Evolutionary conservation across 2,888 invertebrate genomes (phyloP), one percentile per base, ranked within the genome.

Genomic region (Agrotis segetum): DNA sequence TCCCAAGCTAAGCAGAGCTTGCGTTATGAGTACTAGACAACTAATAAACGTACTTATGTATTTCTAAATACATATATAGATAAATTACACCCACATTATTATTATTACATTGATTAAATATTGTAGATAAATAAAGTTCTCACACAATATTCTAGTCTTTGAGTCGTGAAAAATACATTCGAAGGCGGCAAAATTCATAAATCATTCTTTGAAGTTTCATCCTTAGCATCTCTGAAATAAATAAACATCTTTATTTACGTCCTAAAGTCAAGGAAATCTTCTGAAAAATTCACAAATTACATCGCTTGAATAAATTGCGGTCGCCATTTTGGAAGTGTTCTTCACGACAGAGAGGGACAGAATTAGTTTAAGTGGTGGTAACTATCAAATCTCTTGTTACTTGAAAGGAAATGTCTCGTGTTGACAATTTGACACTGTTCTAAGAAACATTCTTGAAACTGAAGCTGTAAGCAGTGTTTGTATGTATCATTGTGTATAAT

Each of bases 261-360:
- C 66, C 68, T 63, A 81, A 82, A 85, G 74, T 83, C 81, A 65
- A 59, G 65, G 47, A 79, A 82, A 83, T 83, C 82, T 85, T 69
- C 71, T 83, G 82, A 86, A 40, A 87, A 88, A 88, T 85, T 76
- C 82, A 82, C 52, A 77, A 82, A 81, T 88, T 84, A 85, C 78
- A 67, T 62, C 69, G 71, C 80, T 70, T 65, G 74, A 79, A 83
- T 83, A 87, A 87, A 86, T 87, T 85, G 82, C 76, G 67, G 60
- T n/a, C 50, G 7, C 34, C 1, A 1, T 34, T 34, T 34, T 34
- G 7, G 34, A 7, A 34, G 34, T 34, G 34, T 52, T 46, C 47
- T 13, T 40, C n/a, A 29, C 0, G 29, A 11, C 13, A 53, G 47
- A 50, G 52, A 62, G 60, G 19, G 52, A n/a, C 40, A 59, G 19